These are phyloP conservation scores for Spisula solida DNA, from an alignment of 2,888 invertebrate genomes.

Conservation along the genomic window DNA sequence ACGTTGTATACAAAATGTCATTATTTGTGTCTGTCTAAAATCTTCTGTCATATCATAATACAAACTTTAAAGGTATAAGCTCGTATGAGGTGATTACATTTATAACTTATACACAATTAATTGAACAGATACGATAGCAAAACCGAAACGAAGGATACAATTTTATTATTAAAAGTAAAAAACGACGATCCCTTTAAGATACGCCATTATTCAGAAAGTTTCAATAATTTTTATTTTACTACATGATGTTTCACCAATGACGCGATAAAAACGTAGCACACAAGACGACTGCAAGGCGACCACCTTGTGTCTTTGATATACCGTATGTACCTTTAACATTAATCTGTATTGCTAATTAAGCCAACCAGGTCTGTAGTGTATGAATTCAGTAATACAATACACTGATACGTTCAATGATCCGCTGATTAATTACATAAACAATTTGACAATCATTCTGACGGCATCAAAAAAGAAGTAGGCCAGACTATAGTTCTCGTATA, in stretches of 20 bases:
- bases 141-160: not conserved
- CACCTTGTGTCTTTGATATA: not conserved
- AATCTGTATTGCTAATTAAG: not conserved
- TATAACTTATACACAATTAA: not conserved
- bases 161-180: not conserved
- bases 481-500: not conserved
- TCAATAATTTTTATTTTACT: not conserved
- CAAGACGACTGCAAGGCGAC: not conserved
- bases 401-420: conserved; percentile 5
- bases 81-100: not conserved
- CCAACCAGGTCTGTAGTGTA: not conserved
- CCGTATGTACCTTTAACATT: not conserved
- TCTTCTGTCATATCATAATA: not conserved
- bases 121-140: not conserved
- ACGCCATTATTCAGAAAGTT: not conserved
- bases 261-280: not conserved
- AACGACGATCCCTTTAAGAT: not conserved
- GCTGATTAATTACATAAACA: conserved; percentile 16
- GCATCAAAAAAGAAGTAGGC: not conserved
- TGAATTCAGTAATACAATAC: not conserved
- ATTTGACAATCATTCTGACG: conserved; percentile 12
- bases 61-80: not conserved
- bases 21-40: not conserved
- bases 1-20: not conserved
- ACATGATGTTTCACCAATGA: not conserved